A percentile compares a stretch with the other conserved stretches of the same genome.
These are phyloP conservation scores for Pachliopta kotzebuea DNA, from an alignment of 2,888 invertebrate genomes.

Conservation along the genomic window DNA sequence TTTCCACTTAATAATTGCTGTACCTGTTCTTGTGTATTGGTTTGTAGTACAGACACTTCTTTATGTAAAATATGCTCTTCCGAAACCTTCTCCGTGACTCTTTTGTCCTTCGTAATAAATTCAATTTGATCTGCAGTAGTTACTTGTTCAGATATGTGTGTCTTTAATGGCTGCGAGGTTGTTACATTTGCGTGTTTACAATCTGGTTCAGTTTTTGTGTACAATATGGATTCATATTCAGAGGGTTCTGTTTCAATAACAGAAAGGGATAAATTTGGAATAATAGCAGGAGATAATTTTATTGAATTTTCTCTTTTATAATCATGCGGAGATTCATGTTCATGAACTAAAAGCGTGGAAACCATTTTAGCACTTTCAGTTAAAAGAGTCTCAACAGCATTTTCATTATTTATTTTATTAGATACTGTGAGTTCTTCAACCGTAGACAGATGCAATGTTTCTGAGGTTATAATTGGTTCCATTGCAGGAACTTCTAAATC, in stretches of 20 bases:
- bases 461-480: constrained; percentile 81
- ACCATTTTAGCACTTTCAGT: constrained; percentile 84
- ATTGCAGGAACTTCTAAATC: constrained; percentile 79
- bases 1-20: constrained; percentile 73
- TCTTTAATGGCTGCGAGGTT: constrained; percentile 63
- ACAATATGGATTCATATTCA: constrained; percentile 83
- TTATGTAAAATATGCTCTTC: constrained; percentile 59
- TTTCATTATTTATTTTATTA: constrained; percentile 67
- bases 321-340: constrained; percentile 79
- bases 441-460: constrained; percentile 69
- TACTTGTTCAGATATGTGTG: constrained; percentile 65
- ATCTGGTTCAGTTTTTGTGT: constrained; percentile 48
- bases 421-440: constrained; percentile 72
- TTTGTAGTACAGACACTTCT: constrained; percentile 64
- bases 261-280: constrained; percentile 82
- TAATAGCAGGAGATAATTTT: constrained; percentile 68
- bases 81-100: constrained; percentile 47
- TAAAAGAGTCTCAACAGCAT: constrained; percentile 71
- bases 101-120: constrained; percentile 42
- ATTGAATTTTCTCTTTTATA: constrained; percentile 50
- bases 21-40: constrained; percentile 74
- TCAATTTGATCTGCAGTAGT: constrained; percentile 64
- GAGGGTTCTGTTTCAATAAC: constrained; percentile 82
- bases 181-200: constrained; percentile 44
- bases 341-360: constrained; percentile 81